A percentile compares a stretch with the other conserved stretches of the same genome.
Conservation (phyloP, 2,113 vertebrate species). For the Odocoileus virginianus region DNA sequence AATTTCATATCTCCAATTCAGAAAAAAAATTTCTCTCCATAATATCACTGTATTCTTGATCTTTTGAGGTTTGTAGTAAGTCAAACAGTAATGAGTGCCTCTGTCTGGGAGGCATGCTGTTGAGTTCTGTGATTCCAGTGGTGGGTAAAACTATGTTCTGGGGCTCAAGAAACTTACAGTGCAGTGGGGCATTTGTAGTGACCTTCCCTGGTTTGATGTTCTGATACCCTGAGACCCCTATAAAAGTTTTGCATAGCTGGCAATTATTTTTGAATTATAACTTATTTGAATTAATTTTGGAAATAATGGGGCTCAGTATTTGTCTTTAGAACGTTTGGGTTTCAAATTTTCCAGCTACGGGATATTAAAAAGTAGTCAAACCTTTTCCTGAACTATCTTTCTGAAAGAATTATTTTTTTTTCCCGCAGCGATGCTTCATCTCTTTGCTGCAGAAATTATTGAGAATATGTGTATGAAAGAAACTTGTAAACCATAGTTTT, state of each 20-base stretch:
- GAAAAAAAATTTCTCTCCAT: background rate
- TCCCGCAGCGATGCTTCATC: background rate
- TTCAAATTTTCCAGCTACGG: background rate
- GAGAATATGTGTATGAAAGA: background rate
- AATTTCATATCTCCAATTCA: background rate
- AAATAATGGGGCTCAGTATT: background rate
- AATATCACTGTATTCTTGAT: background rate
- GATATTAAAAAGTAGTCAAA: background rate
- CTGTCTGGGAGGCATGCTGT: background rate
- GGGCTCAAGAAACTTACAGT: background rate
- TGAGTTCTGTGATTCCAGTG: background rate
- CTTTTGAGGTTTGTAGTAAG: background rate
- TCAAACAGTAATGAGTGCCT: background rate
- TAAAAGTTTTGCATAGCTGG: background rate
- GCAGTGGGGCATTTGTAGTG: background rate
- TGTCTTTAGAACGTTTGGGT: background rate
- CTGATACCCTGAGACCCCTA: background rate
- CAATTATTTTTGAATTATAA: conserved; percentile 31
- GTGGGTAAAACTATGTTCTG: background rate
- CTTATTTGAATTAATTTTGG: background rate
- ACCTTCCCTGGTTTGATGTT: background rate
- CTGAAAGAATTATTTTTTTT: background rate
- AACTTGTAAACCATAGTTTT: background rate
- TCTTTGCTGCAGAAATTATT: background rate
- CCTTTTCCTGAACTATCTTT: background rate